These are phyloP conservation scores for Bombus terrestris DNA, from an alignment of 1,140 invertebrate species.

Conservation along the genomic window DNA sequence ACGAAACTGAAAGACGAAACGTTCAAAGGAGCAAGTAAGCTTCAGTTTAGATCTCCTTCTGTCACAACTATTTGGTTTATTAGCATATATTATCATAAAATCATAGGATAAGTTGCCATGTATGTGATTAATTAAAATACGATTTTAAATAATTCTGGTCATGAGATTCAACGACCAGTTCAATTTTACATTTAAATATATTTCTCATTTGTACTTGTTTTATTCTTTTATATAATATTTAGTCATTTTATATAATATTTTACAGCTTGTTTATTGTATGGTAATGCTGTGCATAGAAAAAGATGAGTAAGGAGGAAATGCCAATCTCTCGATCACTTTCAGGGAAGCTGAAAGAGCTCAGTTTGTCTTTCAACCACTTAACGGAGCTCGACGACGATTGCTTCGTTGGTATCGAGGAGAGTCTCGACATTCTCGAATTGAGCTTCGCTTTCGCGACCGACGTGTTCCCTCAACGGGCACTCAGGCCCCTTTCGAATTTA, in stretches of 20 bases:
- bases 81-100: too few species aligned
- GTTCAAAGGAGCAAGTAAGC: conserved; percentile 83
- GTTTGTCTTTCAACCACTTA: conserved; percentile 94
- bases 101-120: too few species aligned
- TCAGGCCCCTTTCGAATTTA: conserved; percentile 87
- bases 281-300: too few species aligned
- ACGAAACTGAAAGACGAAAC: conserved; percentile 88
- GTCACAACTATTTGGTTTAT: not conserved
- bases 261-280: too few species aligned
- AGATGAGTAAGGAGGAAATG: not conserved
- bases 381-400: conserved; percentile 89
- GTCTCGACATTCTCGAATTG: conserved; percentile 92
- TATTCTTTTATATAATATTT: not conserved
- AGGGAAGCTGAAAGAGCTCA: conserved; percentile 90
- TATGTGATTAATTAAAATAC: not conserved
- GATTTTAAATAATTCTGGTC: not conserved
- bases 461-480: conserved; percentile 88
- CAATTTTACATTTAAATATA: not conserved
- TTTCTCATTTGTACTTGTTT: not conserved
- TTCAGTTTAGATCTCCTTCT: not conserved
- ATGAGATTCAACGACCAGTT: not conserved
- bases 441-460: conserved; percentile 92
- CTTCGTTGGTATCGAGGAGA: conserved; percentile 88
- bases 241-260: too few species aligned
- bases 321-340: not conserved